These are phyloP conservation scores for Rapana venosa DNA, from an alignment of 2,888 invertebrate species.

Conservation along the genomic window DNA sequence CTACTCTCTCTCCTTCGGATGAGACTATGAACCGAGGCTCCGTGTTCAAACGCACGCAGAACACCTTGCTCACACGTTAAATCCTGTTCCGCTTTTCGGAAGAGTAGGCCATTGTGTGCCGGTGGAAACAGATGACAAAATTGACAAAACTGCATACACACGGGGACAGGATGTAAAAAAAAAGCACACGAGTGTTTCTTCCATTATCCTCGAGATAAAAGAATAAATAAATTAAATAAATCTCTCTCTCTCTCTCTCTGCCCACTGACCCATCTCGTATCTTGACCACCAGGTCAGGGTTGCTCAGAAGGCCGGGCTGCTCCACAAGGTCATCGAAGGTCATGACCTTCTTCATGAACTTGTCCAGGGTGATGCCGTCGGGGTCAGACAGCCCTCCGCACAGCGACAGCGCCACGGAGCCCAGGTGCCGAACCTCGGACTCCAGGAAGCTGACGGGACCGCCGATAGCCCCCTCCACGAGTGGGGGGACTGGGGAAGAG, in stretches of 20 bases:
- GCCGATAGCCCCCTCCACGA: slow-evolving; percentile 87
- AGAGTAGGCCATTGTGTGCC: too few species aligned
- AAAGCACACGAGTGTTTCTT: too few species aligned
- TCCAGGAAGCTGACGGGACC: slow-evolving; percentile 62
- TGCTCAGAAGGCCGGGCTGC: slow-evolving; percentile 86
- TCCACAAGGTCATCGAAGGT: slow-evolving; percentile 82
- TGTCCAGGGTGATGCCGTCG: slow-evolving; percentile 82
- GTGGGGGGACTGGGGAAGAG: slow-evolving; percentile 92
- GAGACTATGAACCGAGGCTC: too few species aligned
- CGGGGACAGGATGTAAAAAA: too few species aligned
- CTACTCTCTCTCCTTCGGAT: background rate
- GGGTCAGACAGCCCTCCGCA: slow-evolving; percentile 84
- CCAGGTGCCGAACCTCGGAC: slow-evolving; percentile 66
- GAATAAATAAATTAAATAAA: too few species aligned
- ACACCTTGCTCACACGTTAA: too few species aligned
- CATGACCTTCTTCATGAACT: slow-evolving; percentile 83
- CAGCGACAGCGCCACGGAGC: slow-evolving; percentile 86
- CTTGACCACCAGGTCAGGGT: slow-evolving; percentile 89
- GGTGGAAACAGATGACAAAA: too few species aligned
- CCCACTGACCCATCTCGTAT: slow-evolving; percentile 86
- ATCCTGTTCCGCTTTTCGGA: too few species aligned
- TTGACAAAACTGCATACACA: too few species aligned
- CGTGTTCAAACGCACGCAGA: too few species aligned
- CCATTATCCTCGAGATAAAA: too few species aligned
- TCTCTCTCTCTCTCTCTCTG: background rate